Evolutionary conservation across 1,140 invertebrate species (phyloP), one percentile per base, ranked within the genome.

Genomic region (Conus ventricosus): DNA sequence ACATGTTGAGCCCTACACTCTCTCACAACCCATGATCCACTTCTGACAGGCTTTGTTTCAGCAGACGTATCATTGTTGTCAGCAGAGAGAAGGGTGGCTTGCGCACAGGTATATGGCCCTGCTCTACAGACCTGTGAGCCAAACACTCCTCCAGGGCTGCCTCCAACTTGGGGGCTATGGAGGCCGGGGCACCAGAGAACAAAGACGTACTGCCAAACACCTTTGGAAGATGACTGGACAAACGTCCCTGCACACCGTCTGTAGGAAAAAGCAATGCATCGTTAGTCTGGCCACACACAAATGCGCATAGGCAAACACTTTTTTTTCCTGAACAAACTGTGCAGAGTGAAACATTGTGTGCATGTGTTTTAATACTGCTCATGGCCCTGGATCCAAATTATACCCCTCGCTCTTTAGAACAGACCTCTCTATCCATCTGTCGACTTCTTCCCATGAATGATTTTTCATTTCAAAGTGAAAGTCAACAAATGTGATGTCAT

Each of bases 191-290:
- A 25, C 13, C 55, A 6, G 55, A 63, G 54, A 84, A 63, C 82
- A 84, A 10, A 13, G 23, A 54, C 57, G 5, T 25, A 23, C 55
- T 8, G 23, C 54, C 51, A 25, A 83, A 63, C 82, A 84, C 27
- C 23, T 13, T 5, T 7, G 54, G 57, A 17, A 84, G 57, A 4
- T 54, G 39, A 27, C 57, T 23, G 54, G 54, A 57, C 82, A 84
- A 55, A 84, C 82, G 54, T 84, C 82, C 25, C 57, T 23, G 27
- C 82, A 84, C 82, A 84, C 0, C 55, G 27, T 60, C 82, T 84
- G 82, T 5, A 84, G 53, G 27, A 20, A 39, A 39, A 39, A 39
- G 39, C 39, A 39, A 39, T 39, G 39, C 39, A 39, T 39, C 39
- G 3, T 39, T 39, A 39, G 39, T 39, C 39, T 39, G 39, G 39